These are phyloP conservation scores for Ichneumon xanthorius DNA, from an alignment of 2,888 invertebrate species.

Conservation along the genomic window DNA sequence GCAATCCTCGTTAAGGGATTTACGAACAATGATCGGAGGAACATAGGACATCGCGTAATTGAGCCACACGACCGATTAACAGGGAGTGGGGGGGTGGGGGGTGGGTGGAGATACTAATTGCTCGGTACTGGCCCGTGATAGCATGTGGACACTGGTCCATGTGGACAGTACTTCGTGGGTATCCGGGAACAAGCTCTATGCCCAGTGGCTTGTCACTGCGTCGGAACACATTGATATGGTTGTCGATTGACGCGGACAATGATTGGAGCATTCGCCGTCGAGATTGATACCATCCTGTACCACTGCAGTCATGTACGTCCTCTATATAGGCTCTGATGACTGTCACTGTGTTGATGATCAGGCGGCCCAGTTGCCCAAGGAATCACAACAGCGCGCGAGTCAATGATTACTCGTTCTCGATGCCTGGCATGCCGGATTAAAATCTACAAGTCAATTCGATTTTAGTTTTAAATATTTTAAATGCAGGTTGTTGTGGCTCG, in stretches of 20 bases:
- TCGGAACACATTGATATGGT: slow-evolving; percentile 20
- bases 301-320: background rate
- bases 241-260: slow-evolving; percentile 21
- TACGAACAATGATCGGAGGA: slow-evolving; percentile 2
- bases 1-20: slow-evolving; percentile 5
- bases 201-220: slow-evolving; percentile 3
- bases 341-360: background rate
- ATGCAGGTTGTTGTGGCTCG: too few relatives aligned
- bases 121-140: background rate
- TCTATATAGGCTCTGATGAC: background rate
- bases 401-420: background rate
- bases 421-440: background rate
- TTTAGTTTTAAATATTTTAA: too few relatives aligned
- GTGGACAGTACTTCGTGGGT: background rate
- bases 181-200: background rate
- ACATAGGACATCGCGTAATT: slow-evolving; percentile 10
- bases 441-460: too few relatives aligned
- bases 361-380: background rate
- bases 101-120: slow-evolving; percentile 4
- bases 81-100: background rate
- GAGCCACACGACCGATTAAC: slow-evolving; percentile 16
- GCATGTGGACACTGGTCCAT: background rate
- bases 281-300: background rate
- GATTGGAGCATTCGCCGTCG: slow-evolving; percentile 20
- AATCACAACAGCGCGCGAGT: background rate